A percentile compares a stretch with the other conserved stretches of the same genome.
Evolutionary conservation across 2,888 invertebrate species (phyloP).

Genomic region (Salpingus planirostris): DNA sequence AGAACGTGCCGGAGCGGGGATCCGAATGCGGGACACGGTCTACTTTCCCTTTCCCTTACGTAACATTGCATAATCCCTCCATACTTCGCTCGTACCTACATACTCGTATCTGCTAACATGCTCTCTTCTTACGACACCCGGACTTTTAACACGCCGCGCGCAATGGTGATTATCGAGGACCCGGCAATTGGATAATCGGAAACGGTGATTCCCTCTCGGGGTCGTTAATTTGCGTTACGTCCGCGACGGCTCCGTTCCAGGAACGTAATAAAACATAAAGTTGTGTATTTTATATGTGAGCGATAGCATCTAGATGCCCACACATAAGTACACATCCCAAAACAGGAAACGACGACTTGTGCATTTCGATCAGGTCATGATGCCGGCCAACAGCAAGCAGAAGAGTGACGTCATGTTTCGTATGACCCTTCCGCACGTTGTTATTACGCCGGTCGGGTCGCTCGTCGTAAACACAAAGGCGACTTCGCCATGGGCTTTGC

Average conservation of each 20-base stretch:
- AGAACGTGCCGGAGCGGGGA: slow-evolving; percentile 27
- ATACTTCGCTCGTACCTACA: too few species aligned
- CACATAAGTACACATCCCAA: slow-evolving; percentile 17
- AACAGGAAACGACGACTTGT: slow-evolving; percentile 17
- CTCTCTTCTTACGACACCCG: too few species aligned
- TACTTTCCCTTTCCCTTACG: slow-evolving; percentile 39
- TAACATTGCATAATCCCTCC: slow-evolving; percentile 30
- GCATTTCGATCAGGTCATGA: slow-evolving; percentile 18
- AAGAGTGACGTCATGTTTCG: slow-evolving; percentile 4
- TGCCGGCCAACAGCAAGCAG: too few species aligned
- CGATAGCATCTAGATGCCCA: slow-evolving; percentile 15
- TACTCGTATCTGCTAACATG: slow-evolving; percentile 4
- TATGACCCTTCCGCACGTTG: background rate
- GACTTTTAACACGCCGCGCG: too few species aligned
- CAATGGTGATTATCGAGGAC: too few species aligned
- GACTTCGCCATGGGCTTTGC: too few species aligned
- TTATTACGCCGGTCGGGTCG: background rate
- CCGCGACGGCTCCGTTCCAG: too few species aligned
- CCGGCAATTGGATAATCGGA: too few species aligned
- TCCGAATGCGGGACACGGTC: slow-evolving; percentile 37
- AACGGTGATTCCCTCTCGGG: too few species aligned
- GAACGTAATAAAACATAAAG: too few species aligned
- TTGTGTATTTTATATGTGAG: too few species aligned
- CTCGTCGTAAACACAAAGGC: background rate
- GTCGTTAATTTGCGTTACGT: too few species aligned